Evolutionary conservation across 2,888 invertebrate genomes (phyloP).

Genomic region (Aethes cnicana): DNA sequence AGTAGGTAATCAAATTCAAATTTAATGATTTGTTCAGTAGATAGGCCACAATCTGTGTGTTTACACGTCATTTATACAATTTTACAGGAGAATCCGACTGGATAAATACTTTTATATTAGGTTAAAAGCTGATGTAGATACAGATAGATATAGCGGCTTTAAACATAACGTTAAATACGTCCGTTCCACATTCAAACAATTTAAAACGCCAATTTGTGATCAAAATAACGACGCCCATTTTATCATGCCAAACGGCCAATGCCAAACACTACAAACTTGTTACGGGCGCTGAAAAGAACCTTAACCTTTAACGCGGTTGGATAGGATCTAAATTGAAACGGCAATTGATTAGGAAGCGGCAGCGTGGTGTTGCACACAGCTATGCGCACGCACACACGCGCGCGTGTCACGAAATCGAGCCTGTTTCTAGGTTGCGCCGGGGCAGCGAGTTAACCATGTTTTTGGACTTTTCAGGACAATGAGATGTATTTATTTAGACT

Average conservation of each 20-base stretch:
- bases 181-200: slow-evolving; percentile 10
- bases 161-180: neutral
- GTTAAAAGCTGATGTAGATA: too few relatives aligned
- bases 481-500: neutral
- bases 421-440: slow-evolving; percentile 79
- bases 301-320: slow-evolving; percentile 28
- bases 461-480: slow-evolving; percentile 18
- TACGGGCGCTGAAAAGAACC: slow-evolving; percentile 28
- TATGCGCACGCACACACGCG: slow-evolving; percentile 56
- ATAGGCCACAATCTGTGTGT: too few relatives aligned
- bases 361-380: slow-evolving; percentile 43
- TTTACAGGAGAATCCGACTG: too few relatives aligned
- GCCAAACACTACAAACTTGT: slow-evolving; percentile 55
- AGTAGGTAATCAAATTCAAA: too few relatives aligned
- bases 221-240: slow-evolving; percentile 69
- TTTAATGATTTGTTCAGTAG: too few relatives aligned
- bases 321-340: slow-evolving; percentile 38
- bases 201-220: slow-evolving; percentile 22
- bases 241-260: slow-evolving; percentile 76
- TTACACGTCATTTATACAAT: too few relatives aligned
- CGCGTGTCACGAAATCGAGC: slow-evolving; percentile 75
- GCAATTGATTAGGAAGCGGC: slow-evolving; percentile 14
- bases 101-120: too few relatives aligned
- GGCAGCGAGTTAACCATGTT: slow-evolving; percentile 56
- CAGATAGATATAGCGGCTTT: too few relatives aligned